A percentile compares a stretch with the other conserved stretches of the same genome.
These are phyloP conservation scores for Agrochola lota DNA, from an alignment of 2,888 invertebrate species.

Conservation along the genomic window DNA sequence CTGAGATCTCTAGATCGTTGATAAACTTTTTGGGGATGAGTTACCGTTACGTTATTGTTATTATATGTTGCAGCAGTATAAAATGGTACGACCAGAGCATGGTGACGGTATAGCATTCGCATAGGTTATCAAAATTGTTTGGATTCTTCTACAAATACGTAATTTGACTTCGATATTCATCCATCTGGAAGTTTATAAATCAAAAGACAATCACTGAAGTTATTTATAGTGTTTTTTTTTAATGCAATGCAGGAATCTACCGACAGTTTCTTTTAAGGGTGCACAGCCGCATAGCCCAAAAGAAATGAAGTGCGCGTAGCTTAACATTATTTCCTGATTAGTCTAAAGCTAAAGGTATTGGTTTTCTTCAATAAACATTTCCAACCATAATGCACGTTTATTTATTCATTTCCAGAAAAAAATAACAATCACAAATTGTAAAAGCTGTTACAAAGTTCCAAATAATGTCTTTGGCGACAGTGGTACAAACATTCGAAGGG, in stretches of 20 bases:
- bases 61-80: background rate
- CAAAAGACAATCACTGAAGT: background rate
- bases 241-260: background rate
- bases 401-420: conserved; percentile 78
- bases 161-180: background rate
- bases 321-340: background rate
- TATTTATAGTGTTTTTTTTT: background rate
- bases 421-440: conserved; percentile 83
- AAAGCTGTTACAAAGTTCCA: conserved; percentile 80
- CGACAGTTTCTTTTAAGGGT: background rate
- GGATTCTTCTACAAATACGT: background rate
- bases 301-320: background rate
- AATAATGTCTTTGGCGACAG: conserved; percentile 68
- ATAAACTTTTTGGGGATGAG: background rate
- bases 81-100: background rate
- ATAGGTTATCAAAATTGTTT: background rate
- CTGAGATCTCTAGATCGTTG: background rate
- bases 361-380: conserved; percentile 30
- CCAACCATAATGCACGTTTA: conserved; percentile 81
- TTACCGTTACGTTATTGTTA: too few species aligned
- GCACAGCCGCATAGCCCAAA: background rate
- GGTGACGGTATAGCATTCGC: background rate
- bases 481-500: conserved; percentile 67
- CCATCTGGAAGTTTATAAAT: background rate
- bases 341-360: conserved; percentile 13